These are phyloP conservation scores for Periparus ater DNA, from an alignment of 2,797 vertebrate species.

Conservation along the genomic window DNA sequence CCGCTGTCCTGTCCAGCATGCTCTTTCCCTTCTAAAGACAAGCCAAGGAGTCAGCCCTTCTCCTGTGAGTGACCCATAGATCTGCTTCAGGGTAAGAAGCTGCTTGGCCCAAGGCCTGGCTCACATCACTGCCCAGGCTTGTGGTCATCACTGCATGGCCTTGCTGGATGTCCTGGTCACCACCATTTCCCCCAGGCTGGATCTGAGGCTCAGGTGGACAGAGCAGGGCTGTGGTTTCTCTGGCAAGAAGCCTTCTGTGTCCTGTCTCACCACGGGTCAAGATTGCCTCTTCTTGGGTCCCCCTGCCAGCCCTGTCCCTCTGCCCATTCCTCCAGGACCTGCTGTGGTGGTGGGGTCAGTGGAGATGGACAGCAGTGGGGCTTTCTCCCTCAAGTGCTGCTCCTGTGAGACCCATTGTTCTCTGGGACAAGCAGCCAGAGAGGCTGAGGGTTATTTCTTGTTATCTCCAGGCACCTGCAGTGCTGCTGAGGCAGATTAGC, in stretches of 20 bases:
- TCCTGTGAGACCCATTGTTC: not conserved
- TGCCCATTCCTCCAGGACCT: not conserved
- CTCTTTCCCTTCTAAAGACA: not conserved
- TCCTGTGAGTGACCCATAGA: not conserved
- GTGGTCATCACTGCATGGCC: not conserved
- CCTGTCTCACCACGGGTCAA: not conserved
- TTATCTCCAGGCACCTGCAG: not conserved
- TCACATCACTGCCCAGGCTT: not conserved
- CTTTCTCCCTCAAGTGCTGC: not conserved
- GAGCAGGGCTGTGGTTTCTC: not conserved
- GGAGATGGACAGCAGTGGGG: not conserved
- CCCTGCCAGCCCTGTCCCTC: not conserved
- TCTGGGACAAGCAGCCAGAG: not conserved
- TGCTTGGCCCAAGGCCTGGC: not conserved
- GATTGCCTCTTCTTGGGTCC: not conserved
- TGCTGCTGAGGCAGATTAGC: constrained; percentile 40
- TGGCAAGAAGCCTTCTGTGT: not conserved
- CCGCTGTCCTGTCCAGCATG: fast-evolving
- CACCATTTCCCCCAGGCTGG: not conserved
- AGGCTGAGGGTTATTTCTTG: not conserved
- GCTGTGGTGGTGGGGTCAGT: not conserved
- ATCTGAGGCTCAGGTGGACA: not conserved
- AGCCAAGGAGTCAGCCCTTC: not conserved
- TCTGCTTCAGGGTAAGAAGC: not conserved
- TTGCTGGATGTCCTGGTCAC: not conserved